Evolutionary conservation across 2,797 vertebrate species (phyloP), one percentile per base, ranked within the genome.

Genomic region (Microctenopoma lineatum): DNA sequence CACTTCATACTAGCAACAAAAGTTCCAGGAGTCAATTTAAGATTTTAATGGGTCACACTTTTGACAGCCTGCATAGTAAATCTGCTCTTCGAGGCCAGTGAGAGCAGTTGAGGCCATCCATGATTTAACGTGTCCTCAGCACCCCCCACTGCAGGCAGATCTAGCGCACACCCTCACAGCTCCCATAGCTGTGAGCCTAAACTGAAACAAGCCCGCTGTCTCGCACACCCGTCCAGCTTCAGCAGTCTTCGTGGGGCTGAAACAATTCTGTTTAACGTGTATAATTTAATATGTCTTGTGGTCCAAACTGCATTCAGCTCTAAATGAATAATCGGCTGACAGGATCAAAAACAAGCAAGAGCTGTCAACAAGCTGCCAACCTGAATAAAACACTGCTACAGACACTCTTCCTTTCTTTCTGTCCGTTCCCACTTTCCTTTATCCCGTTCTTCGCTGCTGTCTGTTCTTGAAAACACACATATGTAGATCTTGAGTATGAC

Each of bases 281-380:
- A 86, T 90, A 88, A 92, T 90, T 90, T 57, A 92, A 84, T 73
- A 84, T 82, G 69, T 73, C 66, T 75, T 61, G 83, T 84, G 87
- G 87, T 88, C 83, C 85, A 81, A 86, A 84, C 74, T 84, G 72
- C 66, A 83, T 85, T 84, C 56, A 39, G 62, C 59, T 90, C 80
- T 85, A 84, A 90, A 91, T 91, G 83, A 91, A 91, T 91, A 87
- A 90, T 89, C 18, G 57, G 32, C 81, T 81, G 77, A 89, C 74
- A 65, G 79, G 66, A 87, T 86, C 78, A 89, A 79, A 87, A 89
- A 81, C 65, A 84, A 87, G 75, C 68, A 70, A 76, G 71, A 9
- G 46, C 77, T 87, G 86, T 89, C 83, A 86, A 86, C 86, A 84
- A 83, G 66, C 87, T 89, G 85, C 90, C 85, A 83, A 76, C 81